A percentile compares a stretch with the other conserved stretches of the same genome.
phyloP scores from a whole-genome alignment of 1,140 invertebrate genomes.

The Sitophilus oryzae region DNA sequence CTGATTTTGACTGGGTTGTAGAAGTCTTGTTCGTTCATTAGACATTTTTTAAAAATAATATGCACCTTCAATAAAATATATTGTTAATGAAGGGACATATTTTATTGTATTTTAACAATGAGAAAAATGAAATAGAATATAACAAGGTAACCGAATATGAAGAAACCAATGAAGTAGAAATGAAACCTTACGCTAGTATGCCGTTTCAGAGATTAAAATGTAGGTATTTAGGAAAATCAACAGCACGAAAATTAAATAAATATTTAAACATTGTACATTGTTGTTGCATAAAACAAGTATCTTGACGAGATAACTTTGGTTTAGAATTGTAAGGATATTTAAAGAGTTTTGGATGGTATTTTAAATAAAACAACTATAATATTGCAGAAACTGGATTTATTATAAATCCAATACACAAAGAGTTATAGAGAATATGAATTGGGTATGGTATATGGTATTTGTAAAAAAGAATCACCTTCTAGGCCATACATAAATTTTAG shows the following conservation, averaged over 20 bases:
- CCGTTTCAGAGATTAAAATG: no score
- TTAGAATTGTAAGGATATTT: no score
- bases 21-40: slow-evolving; percentile 28
- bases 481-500: background rate
- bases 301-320: no score
- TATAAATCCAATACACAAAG: slow-evolving; percentile 4
- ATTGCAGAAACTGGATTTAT: background rate
- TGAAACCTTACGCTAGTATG: slow-evolving; percentile 34
- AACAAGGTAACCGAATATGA: slow-evolving; percentile 12
- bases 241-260: no score
- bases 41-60: slow-evolving; percentile 17
- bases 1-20: slow-evolving; percentile 48
- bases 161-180: slow-evolving; percentile 31
- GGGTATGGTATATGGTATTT: slow-evolving; percentile 5
- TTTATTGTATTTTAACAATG: background rate
- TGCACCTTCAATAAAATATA: background rate
- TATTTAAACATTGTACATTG: no score
- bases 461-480: slow-evolving; percentile 2
- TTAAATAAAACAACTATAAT: background rate
- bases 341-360: no score
- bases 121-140: slow-evolving; percentile 14
- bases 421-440: slow-evolving; percentile 3
- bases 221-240: no score
- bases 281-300: no score
- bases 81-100: slow-evolving; percentile 10